Base-by-base conservation (phyloP, 2,888 invertebrate genomes). In the Tinea pellionella region DNA sequence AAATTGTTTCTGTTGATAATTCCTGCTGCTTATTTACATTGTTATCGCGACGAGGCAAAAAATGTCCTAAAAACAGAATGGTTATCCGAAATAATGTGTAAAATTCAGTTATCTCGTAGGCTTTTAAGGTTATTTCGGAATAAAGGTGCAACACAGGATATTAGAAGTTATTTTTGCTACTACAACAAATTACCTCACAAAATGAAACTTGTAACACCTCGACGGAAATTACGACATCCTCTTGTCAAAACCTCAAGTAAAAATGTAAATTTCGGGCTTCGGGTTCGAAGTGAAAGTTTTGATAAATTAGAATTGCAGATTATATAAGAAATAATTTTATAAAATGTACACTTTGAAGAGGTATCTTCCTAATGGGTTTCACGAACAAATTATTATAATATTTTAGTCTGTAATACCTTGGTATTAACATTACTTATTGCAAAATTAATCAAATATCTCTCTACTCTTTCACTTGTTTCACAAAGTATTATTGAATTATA, bases 231-330 rank as follows among this genome's bases (percentile, higher is more conserved):
- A 47, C 8, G 47, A 15, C 15, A 47, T 47, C 6, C 47, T 47
- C 47, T 47, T 47, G 47, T 47, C 32, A 68, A 72, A 73, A 68
- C 67, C 68, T 69, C 66, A 66, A 69, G 69, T 67, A 68, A 69
- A 69, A 71, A 76, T 74, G 73, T 68, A 74, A 77, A 77, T 77
- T 70, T 64, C 65, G 65, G 64, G 61, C 37, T 47, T 24, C 67
- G 68, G 64, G 67, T 67, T 67, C 62, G 65, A 61, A 60, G 59
- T 62, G 66, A 67, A 74, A 77, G 72, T 77, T 75, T 70, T 70
- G 69, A 61, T 69, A 65, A 66, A 78, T 80, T 77, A 75, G 74
- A 78, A 78, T 77, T 80, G 74, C 69, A 78, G 70, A 80, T 79
- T 67, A 71, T n/a, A n/a, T 69, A 69, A 77, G 72, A 77, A 76